Evolutionary conservation across 2,797 vertebrate genomes (phyloP).

Genomic region (Anomalospiza imberbis): DNA sequence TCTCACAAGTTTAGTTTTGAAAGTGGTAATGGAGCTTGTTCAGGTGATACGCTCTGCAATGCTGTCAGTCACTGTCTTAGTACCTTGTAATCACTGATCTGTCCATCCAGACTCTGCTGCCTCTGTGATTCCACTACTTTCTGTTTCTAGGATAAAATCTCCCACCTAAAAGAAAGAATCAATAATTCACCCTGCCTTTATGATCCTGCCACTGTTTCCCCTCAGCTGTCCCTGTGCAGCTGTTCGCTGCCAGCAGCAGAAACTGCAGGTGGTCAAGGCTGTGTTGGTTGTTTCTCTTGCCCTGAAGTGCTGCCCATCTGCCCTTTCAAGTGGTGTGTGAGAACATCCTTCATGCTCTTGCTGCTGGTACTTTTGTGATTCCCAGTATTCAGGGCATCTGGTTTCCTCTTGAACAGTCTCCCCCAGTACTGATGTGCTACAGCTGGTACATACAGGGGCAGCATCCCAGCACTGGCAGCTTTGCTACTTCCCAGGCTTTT

Average conservation of each 20-base stretch:
- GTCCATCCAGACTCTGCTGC: not conserved
- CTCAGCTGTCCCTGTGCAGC: not conserved
- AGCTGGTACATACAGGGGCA: rapidly evolving
- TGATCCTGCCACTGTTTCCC: not conserved
- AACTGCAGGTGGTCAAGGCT: not conserved
- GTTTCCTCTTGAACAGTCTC: not conserved
- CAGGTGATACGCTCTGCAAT: not conserved
- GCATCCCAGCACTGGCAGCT: not conserved
- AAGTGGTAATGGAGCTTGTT: not conserved
- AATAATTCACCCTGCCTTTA: not conserved
- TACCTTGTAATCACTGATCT: not conserved
- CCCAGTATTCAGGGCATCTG: not conserved
- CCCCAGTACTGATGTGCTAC: not conserved
- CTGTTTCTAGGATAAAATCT: not conserved
- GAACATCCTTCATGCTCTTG: not conserved
- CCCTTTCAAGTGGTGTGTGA: not conserved
- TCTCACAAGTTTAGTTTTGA: not conserved
- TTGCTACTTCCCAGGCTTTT: not conserved
- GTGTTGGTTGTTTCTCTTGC: not conserved
- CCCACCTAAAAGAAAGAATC: not conserved
- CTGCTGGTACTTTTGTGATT: not conserved
- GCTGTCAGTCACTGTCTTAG: not conserved
- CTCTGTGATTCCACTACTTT: not conserved
- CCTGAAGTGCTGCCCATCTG: rapidly evolving
- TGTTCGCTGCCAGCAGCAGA: not conserved